Evolutionary conservation across 2,888 invertebrate species (phyloP).

Genomic region (Frankliniella fusca): DNA sequence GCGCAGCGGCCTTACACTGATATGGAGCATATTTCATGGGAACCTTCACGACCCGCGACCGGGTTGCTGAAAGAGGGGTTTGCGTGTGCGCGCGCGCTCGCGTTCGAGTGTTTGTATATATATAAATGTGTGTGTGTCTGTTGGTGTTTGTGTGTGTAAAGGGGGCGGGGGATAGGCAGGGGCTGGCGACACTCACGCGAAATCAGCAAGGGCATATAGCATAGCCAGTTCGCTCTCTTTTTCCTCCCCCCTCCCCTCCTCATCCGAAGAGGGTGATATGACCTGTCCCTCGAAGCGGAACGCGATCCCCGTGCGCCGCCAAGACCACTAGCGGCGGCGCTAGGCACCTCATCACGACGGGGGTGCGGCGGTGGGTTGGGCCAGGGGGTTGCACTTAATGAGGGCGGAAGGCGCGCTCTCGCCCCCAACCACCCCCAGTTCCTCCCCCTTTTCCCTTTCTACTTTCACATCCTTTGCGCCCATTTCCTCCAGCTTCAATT

Average conservation of each 20-base stretch:
- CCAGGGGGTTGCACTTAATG: not conserved
- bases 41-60: too few species aligned
- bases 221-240: too few species aligned
- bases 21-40: too few species aligned
- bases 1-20: too few species aligned
- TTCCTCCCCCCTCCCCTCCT: too few species aligned
- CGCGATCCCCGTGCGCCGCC: too few species aligned
- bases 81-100: too few species aligned
- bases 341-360: too few species aligned
- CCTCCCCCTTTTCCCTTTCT: not conserved
- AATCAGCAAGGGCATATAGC: not conserved
- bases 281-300: too few species aligned
- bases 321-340: too few species aligned
- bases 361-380: not conserved
- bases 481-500: not conserved
- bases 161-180: not conserved
- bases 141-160: not conserved
- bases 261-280: too few species aligned
- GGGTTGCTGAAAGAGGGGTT: not conserved
- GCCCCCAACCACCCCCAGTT: not conserved
- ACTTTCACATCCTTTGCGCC: not conserved
- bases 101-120: too few species aligned
- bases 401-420: not conserved
- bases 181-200: not conserved
- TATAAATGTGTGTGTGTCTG: not conserved